These are phyloP conservation scores for Lophotriccus pileatus DNA, from an alignment of 2,797 vertebrate genomes.

Conservation along the genomic window DNA sequence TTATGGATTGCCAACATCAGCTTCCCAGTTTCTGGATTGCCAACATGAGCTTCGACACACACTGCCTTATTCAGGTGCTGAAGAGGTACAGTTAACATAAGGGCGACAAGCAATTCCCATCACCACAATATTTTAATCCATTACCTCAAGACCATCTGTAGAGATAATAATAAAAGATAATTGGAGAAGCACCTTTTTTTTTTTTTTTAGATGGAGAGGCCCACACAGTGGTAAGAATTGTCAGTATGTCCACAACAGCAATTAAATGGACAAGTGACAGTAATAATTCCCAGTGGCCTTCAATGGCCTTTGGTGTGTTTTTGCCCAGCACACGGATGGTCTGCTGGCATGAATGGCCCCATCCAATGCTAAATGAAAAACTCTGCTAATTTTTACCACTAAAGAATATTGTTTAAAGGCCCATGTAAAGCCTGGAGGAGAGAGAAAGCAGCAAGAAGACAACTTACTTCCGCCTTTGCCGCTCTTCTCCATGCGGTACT, in stretches of 20 bases:
- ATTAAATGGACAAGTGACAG: neutral
- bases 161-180: neutral
- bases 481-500: conserved; percentile 92
- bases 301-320: neutral
- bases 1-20: neutral
- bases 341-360: neutral
- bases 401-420: neutral
- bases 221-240: neutral
- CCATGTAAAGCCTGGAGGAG: neutral
- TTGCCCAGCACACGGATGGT: rapidly evolving
- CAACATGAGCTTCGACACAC: neutral
- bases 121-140: neutral
- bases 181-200: neutral
- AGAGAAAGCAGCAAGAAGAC: neutral
- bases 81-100: neutral
- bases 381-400: neutral
- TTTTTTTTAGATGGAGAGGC: neutral
- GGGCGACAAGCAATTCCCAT: neutral
- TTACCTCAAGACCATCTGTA: neutral
- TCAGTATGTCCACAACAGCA: neutral
- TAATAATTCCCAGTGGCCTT: neutral
- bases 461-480: conserved; percentile 89
- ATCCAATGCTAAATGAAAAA: neutral
- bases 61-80: neutral
- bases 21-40: neutral